Evolutionary conservation across 2,888 invertebrate species (phyloP).

Genomic region (Zeuzera pyrina): DNA sequence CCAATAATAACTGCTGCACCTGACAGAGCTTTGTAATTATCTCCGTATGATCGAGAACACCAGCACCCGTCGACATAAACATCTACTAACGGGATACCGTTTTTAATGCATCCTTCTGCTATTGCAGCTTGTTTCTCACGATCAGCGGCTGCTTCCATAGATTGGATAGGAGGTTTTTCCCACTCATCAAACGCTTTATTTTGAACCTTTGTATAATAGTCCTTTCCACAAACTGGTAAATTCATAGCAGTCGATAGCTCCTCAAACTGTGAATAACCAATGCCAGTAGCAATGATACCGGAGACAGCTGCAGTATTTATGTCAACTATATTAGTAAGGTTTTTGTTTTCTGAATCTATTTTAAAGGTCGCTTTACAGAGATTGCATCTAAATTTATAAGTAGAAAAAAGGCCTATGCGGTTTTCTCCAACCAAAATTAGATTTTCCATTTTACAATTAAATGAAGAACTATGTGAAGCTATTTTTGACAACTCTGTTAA

Average conservation of each 20-base stretch:
- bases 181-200: not conserved
- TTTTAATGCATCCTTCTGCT: slow-evolving; percentile 10
- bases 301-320: not conserved
- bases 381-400: too few relatives aligned
- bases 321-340: not conserved
- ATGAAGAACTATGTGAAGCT: too few relatives aligned
- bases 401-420: too few relatives aligned
- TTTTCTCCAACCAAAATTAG: too few relatives aligned
- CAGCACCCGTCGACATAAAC: slow-evolving; percentile 15
- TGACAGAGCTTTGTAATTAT: slow-evolving; percentile 8
- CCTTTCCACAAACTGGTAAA: not conserved
- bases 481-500: too few relatives aligned
- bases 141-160: slow-evolving; percentile 10
- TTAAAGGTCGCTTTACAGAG: too few relatives aligned
- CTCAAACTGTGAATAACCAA: not conserved
- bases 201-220: not conserved
- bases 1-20: slow-evolving; percentile 11
- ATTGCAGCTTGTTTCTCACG: slow-evolving; percentile 13
- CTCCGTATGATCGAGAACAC: slow-evolving; percentile 11
- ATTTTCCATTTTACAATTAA: too few relatives aligned
- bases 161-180: slow-evolving; percentile 6
- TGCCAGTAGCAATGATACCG: not conserved
- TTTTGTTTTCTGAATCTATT: not conserved
- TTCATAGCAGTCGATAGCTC: not conserved
- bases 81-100: slow-evolving; percentile 12